phyloP scores from a whole-genome alignment of 2,113 vertebrate species.

The Marmota flaviventris region DNA sequence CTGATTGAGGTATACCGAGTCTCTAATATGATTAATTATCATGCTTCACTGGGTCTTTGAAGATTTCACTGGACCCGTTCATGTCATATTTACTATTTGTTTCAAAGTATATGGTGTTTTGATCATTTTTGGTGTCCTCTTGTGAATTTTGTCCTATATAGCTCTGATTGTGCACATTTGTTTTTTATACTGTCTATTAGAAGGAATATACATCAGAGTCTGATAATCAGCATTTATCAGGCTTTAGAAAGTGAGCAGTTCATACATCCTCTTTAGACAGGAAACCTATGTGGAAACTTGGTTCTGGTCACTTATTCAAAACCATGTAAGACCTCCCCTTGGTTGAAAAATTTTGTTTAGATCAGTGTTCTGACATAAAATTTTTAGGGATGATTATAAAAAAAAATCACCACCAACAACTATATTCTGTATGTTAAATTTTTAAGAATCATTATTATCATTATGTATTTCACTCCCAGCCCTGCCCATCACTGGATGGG shows the following conservation, averaged over 20 bases:
- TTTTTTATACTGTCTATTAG: neutral
- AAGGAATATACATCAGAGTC: neutral
- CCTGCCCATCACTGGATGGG: neutral
- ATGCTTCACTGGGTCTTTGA: neutral
- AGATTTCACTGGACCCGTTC: neutral
- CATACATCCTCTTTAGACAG: neutral
- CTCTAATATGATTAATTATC: neutral
- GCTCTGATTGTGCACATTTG: neutral
- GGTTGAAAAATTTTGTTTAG: neutral
- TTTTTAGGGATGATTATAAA: neutral
- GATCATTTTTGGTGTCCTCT: neutral
- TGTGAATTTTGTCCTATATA: neutral
- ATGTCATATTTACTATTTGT: neutral
- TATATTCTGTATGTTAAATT: neutral
- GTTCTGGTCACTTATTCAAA: neutral
- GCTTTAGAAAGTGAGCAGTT: neutral
- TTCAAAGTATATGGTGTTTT: neutral
- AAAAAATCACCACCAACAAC: neutral
- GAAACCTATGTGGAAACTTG: neutral
- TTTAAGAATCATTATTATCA: neutral
- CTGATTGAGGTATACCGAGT: rapidly evolving
- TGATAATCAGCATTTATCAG: neutral
- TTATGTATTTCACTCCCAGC: neutral
- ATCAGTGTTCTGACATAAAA: neutral
- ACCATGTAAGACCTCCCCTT: neutral